These are phyloP conservation scores for Agelastica alni DNA, from an alignment of 2,888 invertebrate genomes.

Conservation along the genomic window DNA sequence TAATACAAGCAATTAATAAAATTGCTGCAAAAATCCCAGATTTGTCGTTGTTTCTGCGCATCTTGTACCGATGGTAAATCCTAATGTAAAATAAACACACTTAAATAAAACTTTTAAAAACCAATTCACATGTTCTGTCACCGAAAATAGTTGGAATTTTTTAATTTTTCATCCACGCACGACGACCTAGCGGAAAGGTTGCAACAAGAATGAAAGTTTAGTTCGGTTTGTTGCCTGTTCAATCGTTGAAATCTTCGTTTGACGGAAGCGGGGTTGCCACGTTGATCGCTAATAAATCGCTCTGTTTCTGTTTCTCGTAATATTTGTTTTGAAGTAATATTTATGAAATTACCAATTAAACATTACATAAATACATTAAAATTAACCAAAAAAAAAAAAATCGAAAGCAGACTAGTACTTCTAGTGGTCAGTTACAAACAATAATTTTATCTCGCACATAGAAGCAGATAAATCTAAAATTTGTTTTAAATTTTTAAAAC, in stretches of 20 bases:
- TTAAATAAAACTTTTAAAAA: conserved; percentile 5
- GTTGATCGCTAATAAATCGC: no score
- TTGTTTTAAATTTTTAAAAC: no score
- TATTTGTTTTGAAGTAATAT: no score
- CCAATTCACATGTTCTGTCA: conserved; percentile 33
- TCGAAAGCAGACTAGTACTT: no score
- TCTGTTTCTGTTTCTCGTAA: no score
- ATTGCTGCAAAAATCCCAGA: conserved; percentile 28
- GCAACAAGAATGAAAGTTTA: conserved; percentile 31
- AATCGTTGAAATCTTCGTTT: conserved; percentile 33
- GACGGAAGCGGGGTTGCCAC: background rate
- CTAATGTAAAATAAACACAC: conserved; percentile 12
- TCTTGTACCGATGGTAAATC: conserved; percentile 14
- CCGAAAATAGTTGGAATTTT: conserved; percentile 20
- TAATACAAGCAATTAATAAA: conserved; percentile 24
- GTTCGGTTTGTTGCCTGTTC: conserved; percentile 27
- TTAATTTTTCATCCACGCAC: conserved; percentile 11
- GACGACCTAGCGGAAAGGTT: conserved; percentile 14
- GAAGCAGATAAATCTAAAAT: no score
- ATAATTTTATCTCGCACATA: no score
- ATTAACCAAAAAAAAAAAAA: no score
- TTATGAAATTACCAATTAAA: no score
- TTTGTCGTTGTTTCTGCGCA: conserved; percentile 25
- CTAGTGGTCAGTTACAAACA: no score
- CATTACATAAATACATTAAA: no score